Evolutionary conservation across 2,797 vertebrate species (phyloP).

Genomic region (Telmatherina bonti): DNA sequence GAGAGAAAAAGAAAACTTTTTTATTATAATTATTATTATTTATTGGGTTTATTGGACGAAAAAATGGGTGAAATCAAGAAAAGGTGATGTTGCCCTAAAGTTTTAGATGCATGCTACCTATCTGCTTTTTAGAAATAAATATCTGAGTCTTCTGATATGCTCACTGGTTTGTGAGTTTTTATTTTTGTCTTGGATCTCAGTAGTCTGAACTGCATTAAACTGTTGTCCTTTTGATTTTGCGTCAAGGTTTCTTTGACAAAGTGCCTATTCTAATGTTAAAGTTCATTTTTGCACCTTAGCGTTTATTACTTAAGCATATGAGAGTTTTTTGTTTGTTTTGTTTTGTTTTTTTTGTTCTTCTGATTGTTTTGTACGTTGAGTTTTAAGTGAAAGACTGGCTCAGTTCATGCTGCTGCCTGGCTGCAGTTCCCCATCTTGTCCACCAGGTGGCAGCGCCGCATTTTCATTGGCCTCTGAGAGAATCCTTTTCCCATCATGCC

Average conservation of each 20-base stretch:
- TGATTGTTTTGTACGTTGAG: neutral
- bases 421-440: neutral
- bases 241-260: neutral
- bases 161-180: too few relatives aligned
- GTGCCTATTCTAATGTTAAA: neutral
- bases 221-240: neutral
- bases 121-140: too few relatives aligned
- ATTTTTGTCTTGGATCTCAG: too few relatives aligned
- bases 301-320: neutral
- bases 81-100: too few relatives aligned
- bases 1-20: too few relatives aligned
- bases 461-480: fast-evolving
- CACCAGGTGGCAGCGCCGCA: constrained; percentile 28
- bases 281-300: neutral
- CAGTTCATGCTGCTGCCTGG: neutral
- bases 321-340: too few relatives aligned
- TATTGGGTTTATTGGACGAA: neutral
- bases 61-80: neutral
- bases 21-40: too few relatives aligned
- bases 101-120: too few relatives aligned
- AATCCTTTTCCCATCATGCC: constrained; percentile 47
- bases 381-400: neutral
- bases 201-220: too few relatives aligned
- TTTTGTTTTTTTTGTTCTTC: too few relatives aligned
- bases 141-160: too few relatives aligned